Evolutionary conservation across 1,140 invertebrate genomes (phyloP).

Genomic region (Thereuonema tuberculata): DNA sequence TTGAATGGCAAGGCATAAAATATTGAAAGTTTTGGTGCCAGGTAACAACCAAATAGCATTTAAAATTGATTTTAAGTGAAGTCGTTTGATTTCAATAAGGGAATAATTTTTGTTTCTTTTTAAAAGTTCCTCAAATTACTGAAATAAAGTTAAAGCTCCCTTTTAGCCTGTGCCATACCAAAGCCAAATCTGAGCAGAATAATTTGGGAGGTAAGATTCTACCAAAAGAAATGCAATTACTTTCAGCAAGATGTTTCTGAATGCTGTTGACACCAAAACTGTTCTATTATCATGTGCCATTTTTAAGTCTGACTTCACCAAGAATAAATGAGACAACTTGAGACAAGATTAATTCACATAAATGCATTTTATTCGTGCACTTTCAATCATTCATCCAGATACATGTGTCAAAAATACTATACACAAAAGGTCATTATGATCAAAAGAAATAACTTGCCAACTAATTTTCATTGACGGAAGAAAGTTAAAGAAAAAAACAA

Average conservation of each 20-base stretch:
- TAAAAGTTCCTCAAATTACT: too few species aligned
- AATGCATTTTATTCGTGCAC: too few species aligned
- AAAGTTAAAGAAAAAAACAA: too few species aligned
- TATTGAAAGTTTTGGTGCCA: conserved; percentile 52
- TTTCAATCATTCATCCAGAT: too few species aligned
- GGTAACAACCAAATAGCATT: conserved; percentile 18
- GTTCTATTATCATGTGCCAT: conserved; percentile 40
- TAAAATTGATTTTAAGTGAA: not conserved
- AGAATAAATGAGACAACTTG: conserved; percentile 22
- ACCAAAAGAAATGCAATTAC: conserved; percentile 20
- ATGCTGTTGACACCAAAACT: conserved; percentile 29
- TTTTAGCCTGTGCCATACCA: conserved; percentile 38
- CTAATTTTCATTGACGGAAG: too few species aligned
- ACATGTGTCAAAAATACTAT: too few species aligned
- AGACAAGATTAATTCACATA: conserved; percentile 7
- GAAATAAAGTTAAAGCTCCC: not conserved
- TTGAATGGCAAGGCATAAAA: conserved; percentile 10
- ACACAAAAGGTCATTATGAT: too few species aligned
- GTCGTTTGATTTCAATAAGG: too few species aligned
- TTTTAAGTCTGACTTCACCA: conserved; percentile 34
- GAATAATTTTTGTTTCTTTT: too few species aligned
- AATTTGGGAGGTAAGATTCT: conserved; percentile 13
- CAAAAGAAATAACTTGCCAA: too few species aligned
- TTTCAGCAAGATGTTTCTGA: conserved; percentile 10
- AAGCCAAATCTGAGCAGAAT: conserved; percentile 23